A percentile compares a stretch with the other conserved stretches of the same genome.
Conservation (phyloP, 2,797 vertebrate species). For the Falco berigora region DNA sequence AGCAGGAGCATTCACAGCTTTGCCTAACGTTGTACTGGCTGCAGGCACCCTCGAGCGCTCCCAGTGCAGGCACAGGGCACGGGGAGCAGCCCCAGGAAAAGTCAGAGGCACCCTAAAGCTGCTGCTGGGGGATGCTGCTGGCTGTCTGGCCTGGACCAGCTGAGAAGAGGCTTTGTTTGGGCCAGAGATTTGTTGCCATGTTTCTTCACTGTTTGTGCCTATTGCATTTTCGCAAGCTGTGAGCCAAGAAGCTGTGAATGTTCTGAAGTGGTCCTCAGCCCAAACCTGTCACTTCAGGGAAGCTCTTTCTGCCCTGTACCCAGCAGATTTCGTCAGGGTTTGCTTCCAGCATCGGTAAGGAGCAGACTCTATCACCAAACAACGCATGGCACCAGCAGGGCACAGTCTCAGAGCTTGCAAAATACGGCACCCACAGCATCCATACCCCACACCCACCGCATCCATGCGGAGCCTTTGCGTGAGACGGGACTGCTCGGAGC, state of each 20-base stretch:
- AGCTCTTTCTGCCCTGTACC: background rate
- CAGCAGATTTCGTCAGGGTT: background rate
- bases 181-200: background rate
- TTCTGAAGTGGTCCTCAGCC: background rate
- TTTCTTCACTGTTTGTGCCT: background rate
- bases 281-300: background rate
- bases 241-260: background rate
- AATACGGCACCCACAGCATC: background rate
- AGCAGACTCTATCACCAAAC: background rate
- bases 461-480: background rate
- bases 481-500: background rate
- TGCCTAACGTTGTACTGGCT: background rate
- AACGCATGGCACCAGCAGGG: background rate
- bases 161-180: background rate
- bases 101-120: background rate
- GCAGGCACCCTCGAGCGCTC: too few species aligned
- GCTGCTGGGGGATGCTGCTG: background rate
- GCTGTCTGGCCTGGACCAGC: background rate
- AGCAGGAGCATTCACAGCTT: background rate
- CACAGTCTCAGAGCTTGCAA: background rate
- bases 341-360: background rate
- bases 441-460: background rate
- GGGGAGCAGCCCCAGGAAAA: background rate
- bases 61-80: too few species aligned
- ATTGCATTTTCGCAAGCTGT: background rate